phyloP scores from a whole-genome alignment of 2,113 vertebrate genomes.

The Elephantulus edwardii region DNA sequence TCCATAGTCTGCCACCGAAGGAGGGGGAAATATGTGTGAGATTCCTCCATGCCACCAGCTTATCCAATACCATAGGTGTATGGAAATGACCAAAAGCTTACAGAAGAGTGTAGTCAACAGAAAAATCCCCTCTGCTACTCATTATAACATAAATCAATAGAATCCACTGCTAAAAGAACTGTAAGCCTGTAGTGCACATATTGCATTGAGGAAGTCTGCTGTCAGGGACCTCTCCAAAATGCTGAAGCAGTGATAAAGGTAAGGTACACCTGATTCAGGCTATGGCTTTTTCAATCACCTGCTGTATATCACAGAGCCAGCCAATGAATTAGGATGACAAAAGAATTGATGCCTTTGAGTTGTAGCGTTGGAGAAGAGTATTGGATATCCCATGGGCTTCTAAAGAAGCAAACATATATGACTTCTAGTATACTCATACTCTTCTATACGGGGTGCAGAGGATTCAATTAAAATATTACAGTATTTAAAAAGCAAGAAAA shows the following conservation, averaged over 20 bases:
- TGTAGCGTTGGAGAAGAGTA: too few species aligned
- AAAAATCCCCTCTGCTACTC: neutral
- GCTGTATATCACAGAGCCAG: too few species aligned
- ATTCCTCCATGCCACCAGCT: neutral
- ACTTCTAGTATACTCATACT: too few species aligned
- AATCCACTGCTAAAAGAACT: neutral
- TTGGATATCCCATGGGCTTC: too few species aligned
- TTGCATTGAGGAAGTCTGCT: too few species aligned
- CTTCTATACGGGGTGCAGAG: neutral
- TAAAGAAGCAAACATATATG: too few species aligned
- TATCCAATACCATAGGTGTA: neutral
- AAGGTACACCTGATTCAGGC: too few species aligned
- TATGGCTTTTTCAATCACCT: too few species aligned
- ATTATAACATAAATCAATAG: neutral
- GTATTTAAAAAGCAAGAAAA: slow-evolving; percentile 1
- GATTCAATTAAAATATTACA: slow-evolving; percentile 10
- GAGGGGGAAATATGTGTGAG: neutral
- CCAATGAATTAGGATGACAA: too few species aligned
- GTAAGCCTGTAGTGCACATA: neutral
- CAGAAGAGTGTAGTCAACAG: neutral
- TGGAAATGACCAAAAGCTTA: neutral
- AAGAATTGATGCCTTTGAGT: too few species aligned
- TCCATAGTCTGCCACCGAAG: neutral
- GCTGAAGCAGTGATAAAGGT: too few species aligned
- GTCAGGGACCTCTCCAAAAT: too few species aligned